Percentiles rank a stretch among this genome's conserved stretches.
Conservation (phyloP, 2,888 invertebrate species). For the Acanthacorydalis orientalis region DNA sequence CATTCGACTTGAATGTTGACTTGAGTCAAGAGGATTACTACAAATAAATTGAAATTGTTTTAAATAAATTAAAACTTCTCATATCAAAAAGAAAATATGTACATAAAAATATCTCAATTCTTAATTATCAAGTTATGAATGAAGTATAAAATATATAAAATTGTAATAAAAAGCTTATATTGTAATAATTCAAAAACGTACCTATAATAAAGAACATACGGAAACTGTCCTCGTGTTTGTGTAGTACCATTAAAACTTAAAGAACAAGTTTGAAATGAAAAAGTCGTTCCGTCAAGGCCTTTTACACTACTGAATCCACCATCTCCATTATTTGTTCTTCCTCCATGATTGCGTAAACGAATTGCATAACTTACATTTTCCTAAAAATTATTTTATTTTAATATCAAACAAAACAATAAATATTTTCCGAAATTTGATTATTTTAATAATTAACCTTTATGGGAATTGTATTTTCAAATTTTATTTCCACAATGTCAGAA, state of each 20-base stretch:
- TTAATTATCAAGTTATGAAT: background rate
- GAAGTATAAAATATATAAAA: background rate
- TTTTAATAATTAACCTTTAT: slow-evolving; percentile 44
- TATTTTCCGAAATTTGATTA: background rate
- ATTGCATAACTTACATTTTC: slow-evolving; percentile 81
- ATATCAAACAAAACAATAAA: background rate
- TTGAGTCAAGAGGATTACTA: slow-evolving; percentile 39
- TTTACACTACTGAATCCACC: slow-evolving; percentile 75
- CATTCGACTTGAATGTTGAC: slow-evolving; percentile 35
- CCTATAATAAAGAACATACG: slow-evolving; percentile 80
- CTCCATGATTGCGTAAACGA: slow-evolving; percentile 74
- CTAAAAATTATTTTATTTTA: slow-evolving; percentile 23
- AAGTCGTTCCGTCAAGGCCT: slow-evolving; percentile 83
- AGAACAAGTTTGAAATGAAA: slow-evolving; percentile 80
- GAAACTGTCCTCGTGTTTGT: slow-evolving; percentile 85
- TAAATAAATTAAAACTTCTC: slow-evolving; percentile 6
- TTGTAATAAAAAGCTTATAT: background rate
- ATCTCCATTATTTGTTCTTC: slow-evolving; percentile 88
- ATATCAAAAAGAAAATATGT: background rate
- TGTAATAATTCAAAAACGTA: slow-evolving; percentile 18
- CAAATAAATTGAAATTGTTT: too few relatives aligned
- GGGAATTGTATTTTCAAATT: slow-evolving; percentile 74
- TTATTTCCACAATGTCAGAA: slow-evolving; percentile 77
- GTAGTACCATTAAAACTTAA: slow-evolving; percentile 95
- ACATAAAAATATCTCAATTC: background rate